Percentiles rank a stretch among this genome's conserved stretches.
These are phyloP conservation scores for Egretta garzetta DNA, from an alignment of 2,113 vertebrate genomes.

Conservation along the genomic window DNA sequence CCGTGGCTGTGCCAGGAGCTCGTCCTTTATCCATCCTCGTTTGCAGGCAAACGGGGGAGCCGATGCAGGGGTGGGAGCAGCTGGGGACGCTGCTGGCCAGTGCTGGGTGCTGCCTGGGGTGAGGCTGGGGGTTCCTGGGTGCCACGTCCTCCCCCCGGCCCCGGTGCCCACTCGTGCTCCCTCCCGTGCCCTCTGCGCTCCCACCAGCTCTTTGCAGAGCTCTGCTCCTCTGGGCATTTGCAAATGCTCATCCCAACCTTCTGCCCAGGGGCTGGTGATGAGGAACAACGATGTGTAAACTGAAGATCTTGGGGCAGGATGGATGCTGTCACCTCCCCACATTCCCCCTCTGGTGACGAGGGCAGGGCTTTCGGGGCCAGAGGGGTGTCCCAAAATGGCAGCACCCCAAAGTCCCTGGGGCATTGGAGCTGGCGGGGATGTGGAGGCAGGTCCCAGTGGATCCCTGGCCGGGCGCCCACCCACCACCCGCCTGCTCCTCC, in stretches of 20 bases:
- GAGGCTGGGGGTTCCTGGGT: background rate
- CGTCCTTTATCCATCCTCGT: background rate
- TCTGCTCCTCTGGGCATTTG: background rate
- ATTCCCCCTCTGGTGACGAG: background rate
- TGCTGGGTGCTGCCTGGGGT: background rate
- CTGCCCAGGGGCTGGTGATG: background rate
- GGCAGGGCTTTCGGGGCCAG: background rate
- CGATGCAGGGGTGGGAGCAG: background rate
- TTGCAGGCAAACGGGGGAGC: background rate
- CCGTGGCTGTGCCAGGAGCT: background rate
- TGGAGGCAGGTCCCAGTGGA: accelerated
- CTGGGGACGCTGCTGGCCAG: accelerated
- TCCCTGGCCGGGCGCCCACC: accelerated
- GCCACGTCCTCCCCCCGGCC: accelerated
- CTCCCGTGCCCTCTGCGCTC: accelerated
- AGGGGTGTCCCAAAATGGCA: background rate
- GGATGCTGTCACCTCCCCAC: background rate
- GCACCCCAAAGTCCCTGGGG: background rate
- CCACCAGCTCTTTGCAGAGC: background rate
- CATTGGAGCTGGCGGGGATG: background rate
- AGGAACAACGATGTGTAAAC: background rate
- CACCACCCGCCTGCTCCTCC: background rate
- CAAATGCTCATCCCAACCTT: background rate
- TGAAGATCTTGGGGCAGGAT: background rate
- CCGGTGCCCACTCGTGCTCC: accelerated